phyloP scores from a whole-genome alignment of 2,888 invertebrate genomes.

The Tetragonula carbonaria region DNA sequence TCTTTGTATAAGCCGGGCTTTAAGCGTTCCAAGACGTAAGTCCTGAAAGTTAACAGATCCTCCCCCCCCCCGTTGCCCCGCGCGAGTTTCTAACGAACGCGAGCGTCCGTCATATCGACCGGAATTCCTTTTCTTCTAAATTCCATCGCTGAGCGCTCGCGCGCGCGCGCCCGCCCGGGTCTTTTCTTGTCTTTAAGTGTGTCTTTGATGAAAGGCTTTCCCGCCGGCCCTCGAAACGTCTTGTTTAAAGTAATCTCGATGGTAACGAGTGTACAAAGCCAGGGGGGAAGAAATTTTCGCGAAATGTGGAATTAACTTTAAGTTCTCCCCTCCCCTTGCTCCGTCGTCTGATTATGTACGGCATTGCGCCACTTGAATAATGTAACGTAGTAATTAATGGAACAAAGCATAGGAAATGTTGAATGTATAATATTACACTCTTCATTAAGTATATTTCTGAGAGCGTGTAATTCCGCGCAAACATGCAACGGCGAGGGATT shows the following conservation, averaged over 20 bases:
- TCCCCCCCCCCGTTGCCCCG: neutral
- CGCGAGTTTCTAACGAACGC: conserved; percentile 25
- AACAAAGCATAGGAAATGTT: neutral
- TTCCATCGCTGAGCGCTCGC: neutral
- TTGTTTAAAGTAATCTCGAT: conserved; percentile 8
- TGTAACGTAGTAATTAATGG: neutral
- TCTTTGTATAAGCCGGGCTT: conserved; percentile 33
- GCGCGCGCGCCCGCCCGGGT: neutral
- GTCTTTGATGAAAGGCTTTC: conserved; percentile 3
- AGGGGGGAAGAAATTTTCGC: neutral
- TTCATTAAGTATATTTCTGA: conserved; percentile 12
- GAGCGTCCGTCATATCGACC: conserved; percentile 24
- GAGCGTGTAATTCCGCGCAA: too few relatives aligned
- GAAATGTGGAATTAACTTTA: neutral
- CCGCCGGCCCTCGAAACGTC: neutral
- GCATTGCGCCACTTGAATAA: neutral
- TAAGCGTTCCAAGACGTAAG: conserved; percentile 22
- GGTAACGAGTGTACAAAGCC: neutral
- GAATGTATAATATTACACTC: too few relatives aligned
- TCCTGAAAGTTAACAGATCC: conserved; percentile 23
- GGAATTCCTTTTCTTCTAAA: conserved; percentile 32
- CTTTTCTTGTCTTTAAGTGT: conserved; percentile 3
- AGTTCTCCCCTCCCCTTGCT: neutral
- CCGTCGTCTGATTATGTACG: neutral
- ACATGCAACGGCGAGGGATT: too few relatives aligned